A percentile compares a stretch with the other conserved stretches of the same genome.
These are phyloP conservation scores for Phenganax stokvisi DNA, from an alignment of 92 coral and sea anemone species.

Conservation along the genomic window DNA sequence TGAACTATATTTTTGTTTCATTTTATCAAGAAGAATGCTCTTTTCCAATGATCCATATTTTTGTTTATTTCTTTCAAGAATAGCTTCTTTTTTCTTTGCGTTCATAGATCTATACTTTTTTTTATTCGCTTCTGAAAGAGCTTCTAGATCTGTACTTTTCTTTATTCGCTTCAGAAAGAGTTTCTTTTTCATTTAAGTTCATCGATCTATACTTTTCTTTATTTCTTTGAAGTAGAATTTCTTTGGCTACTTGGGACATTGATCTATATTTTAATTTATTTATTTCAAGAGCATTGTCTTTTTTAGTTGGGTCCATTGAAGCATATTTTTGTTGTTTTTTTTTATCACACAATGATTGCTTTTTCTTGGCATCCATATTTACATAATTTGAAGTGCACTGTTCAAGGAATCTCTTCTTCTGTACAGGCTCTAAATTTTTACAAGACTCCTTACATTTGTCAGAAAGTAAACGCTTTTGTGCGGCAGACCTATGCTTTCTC, in stretches of 20 bases:
- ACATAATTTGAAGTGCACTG: not conserved
- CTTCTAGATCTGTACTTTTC: constrained; percentile 42
- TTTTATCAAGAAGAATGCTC: no score
- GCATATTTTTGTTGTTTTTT: not conserved
- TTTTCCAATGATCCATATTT: no score
- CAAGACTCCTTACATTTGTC: not conserved
- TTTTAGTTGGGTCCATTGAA: constrained; percentile 3
- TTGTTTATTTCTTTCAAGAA: constrained; percentile 37
- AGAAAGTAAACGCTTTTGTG: constrained; percentile 32
- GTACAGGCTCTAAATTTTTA: not conserved
- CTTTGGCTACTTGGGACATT: constrained; percentile 39
- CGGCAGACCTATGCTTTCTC: not conserved
- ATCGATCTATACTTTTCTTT: constrained; percentile 40
- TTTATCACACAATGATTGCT: not conserved
- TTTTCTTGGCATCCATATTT: constrained; percentile 2
- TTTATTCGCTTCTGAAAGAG: constrained; percentile 42
- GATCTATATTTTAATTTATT: constrained; percentile 33
- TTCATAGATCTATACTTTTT: constrained; percentile 31
- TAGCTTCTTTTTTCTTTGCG: constrained; percentile 53
- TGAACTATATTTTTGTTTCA: no score
- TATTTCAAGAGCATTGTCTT: constrained; percentile 34
- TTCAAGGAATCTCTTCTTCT: constrained; percentile 2
- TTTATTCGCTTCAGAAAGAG: constrained; percentile 20
- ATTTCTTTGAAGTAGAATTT: constrained; percentile 30
- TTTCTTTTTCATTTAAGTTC: constrained; percentile 23